Percentiles rank a stretch among this genome's conserved stretches.
phyloP scores from a whole-genome alignment of 2,797 vertebrate genomes.

The Pygocentrus nattereri region DNA sequence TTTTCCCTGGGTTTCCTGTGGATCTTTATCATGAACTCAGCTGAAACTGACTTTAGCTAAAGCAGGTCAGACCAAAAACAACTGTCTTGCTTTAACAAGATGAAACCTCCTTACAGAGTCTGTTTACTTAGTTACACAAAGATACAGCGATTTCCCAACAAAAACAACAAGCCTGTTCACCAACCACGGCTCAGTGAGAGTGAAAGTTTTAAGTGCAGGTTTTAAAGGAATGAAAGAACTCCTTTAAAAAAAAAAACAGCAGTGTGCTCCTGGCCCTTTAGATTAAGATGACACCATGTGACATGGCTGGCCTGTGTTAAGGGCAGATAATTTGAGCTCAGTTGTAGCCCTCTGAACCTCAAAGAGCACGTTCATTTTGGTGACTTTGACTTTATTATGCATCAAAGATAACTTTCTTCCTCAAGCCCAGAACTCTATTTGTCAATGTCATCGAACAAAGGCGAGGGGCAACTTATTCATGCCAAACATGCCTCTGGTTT shows the following conservation, averaged over 20 bases:
- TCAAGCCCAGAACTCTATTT: slow-evolving; percentile 79
- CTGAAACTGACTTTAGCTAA: not conserved
- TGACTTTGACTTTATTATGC: slow-evolving; percentile 84
- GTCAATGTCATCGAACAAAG: slow-evolving; percentile 85
- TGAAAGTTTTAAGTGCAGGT: not conserved
- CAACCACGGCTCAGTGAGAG: not conserved
- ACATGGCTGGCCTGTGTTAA: slow-evolving; percentile 62
- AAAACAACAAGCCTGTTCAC: not conserved
- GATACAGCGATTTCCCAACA: not conserved
- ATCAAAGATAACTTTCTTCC: slow-evolving; percentile 84
- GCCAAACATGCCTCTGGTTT: slow-evolving; percentile 84
- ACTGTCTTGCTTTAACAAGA: not conserved
- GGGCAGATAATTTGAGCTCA: slow-evolving; percentile 78
- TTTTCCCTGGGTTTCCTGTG: not conserved
- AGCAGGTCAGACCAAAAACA: not conserved
- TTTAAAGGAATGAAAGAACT: not conserved
- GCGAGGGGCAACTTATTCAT: slow-evolving; percentile 81
- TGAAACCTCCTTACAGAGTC: not conserved
- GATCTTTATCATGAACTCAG: not conserved
- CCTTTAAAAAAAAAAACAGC: not conserved
- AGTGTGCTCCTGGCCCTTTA: not conserved
- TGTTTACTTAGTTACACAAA: not conserved
- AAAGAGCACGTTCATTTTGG: slow-evolving; percentile 83
- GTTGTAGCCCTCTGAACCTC: slow-evolving; percentile 79
- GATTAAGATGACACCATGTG: slow-evolving; percentile 64